phyloP scores from a whole-genome alignment of 2,888 invertebrate species.

The Hirtodrosophila duncani region DNA sequence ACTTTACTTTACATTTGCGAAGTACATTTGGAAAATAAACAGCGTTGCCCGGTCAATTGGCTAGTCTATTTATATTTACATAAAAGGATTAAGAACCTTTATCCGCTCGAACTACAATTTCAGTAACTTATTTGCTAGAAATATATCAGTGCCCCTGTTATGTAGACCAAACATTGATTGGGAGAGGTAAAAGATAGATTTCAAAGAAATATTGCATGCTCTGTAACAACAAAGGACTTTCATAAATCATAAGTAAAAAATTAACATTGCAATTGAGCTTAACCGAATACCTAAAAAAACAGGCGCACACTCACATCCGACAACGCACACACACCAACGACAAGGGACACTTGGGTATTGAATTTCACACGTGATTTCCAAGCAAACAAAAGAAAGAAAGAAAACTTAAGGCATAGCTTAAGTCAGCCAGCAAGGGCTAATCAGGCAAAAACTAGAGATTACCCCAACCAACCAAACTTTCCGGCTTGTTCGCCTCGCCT shows the following conservation, averaged over 20 bases:
- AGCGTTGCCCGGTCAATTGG: too few relatives aligned
- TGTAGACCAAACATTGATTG: too few relatives aligned
- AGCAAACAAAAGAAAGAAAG: slow-evolving; percentile 20
- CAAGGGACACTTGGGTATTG: slow-evolving; percentile 64
- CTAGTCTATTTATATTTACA: too few relatives aligned
- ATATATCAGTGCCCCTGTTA: too few relatives aligned
- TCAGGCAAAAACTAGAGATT: slow-evolving; percentile 63
- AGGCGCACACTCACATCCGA: slow-evolving; percentile 34
- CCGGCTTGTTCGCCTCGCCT: background rate
- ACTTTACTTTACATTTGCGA: too few relatives aligned
- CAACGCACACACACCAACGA: slow-evolving; percentile 36
- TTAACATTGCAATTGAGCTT: slow-evolving; percentile 77
- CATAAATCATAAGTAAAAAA: slow-evolving; percentile 41
- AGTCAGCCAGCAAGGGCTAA: slow-evolving; percentile 52
- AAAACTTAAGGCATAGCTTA: slow-evolving; percentile 39
- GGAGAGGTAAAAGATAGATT: too few relatives aligned
- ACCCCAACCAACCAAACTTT: slow-evolving; percentile 11
- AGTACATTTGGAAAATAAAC: too few relatives aligned
- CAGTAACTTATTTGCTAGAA: too few relatives aligned
- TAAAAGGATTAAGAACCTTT: too few relatives aligned
- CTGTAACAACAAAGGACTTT: slow-evolving; percentile 23
- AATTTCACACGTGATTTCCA: slow-evolving; percentile 70
- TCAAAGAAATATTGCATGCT: too few relatives aligned
- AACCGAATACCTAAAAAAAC: slow-evolving; percentile 78
- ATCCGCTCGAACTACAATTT: too few relatives aligned